Conservation (phyloP, 35 echinoderm and acorn worm species). For the Amphiura filiformis region DNA sequence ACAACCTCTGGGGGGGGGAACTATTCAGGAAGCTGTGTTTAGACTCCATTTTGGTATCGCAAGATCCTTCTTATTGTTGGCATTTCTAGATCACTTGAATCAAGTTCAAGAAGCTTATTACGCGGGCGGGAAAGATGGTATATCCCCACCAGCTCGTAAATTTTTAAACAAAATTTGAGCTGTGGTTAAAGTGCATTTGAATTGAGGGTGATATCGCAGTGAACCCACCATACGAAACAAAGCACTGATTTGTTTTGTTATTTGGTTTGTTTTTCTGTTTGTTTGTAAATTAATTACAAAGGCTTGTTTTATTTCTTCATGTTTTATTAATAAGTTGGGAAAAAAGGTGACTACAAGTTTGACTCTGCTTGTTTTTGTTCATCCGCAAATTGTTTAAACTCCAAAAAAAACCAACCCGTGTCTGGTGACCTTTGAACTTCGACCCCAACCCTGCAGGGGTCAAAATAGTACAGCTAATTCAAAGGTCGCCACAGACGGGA, state of each 20-base stretch:
- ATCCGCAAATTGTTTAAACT: neutral
- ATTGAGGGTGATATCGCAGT: too few species aligned
- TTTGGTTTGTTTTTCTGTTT: neutral
- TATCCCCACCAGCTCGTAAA: too few species aligned
- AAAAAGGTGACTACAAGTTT: neutral
- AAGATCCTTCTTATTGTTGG: too few species aligned
- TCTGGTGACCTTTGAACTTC: constrained; percentile 2
- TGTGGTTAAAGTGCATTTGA: too few species aligned
- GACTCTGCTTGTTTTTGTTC: constrained; percentile 6
- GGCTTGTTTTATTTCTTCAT: neutral
- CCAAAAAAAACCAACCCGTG: neutral
- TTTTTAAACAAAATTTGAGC: too few species aligned
- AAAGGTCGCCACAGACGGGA: neutral
- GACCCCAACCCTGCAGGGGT: neutral
- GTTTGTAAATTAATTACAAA: neutral
- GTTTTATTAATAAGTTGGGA: constrained; percentile 2
- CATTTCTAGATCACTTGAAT: too few species aligned
- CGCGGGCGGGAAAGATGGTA: too few species aligned
- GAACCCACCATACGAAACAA: too few species aligned
- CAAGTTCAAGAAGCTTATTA: too few species aligned
- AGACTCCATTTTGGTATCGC: too few species aligned
- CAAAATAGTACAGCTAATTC: neutral
- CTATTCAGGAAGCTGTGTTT: too few species aligned
- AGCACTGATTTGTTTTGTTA: neutral
- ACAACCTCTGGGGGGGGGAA: too few species aligned